Evolutionary conservation across 2,888 invertebrate genomes (phyloP), one percentile per base, ranked within the genome.

Genomic region (Dasysyrphus tricinctus): DNA sequence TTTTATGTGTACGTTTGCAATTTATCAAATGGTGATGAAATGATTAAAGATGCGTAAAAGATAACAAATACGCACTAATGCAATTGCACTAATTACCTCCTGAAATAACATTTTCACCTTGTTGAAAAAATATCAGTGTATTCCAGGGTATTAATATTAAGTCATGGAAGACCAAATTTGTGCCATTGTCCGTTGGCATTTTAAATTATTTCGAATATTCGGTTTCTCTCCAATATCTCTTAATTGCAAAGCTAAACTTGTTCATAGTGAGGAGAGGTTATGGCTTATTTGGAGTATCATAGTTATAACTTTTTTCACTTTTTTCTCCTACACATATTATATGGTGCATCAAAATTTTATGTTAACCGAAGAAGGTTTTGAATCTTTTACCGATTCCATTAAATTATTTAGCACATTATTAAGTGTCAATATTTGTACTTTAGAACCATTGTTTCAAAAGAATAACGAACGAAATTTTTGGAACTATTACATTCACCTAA

Each of bases 121-220:
- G 24, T 14, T 34, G 32, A 14, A n/a, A 56, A 3, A 5, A 1
- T 5, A 7, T 24, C 0, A 67, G 34, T 37, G 8, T 16, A 16
- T 67, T 34, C 19, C 19, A 12, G 7, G 1, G 16, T 16, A 16
- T 16, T 11, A 56, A 34, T 56, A 56, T 34, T n/a, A 16, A 73
- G 32, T 14, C 37, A 84, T 84, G 84, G 67, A 76, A 12, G 24
- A 59, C 49, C n/a, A 72, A 14, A 72, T 88, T 39, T 77, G 80
- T n/a, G n/a, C 49, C 1, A 0, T 88, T 34, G 63, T 84, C 14
- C 77, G 69, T 11, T 85, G 80, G 78, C 88, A 85, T 69, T 85
- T 78, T 11, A 78, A 85, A 16, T 3, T 78, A 1, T 88, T 88
- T 54, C 85, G 88, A 9, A 16, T 69, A 5, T 76, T 74, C 7